Conservation (phyloP, 2,113 vertebrate species). For the Apodemus sylvaticus region DNA sequence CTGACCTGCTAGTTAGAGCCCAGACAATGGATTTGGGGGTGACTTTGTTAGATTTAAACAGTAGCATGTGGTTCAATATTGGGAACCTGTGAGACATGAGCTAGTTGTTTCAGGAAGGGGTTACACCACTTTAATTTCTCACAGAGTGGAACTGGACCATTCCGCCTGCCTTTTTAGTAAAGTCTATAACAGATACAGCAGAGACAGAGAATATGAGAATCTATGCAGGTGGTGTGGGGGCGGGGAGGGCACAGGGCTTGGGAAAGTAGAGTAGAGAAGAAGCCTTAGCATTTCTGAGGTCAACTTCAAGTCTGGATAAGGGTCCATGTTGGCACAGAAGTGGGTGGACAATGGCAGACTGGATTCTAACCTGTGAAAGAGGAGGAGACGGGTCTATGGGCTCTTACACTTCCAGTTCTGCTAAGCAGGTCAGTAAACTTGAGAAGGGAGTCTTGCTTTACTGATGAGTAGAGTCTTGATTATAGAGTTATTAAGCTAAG, state of each 20-base stretch:
- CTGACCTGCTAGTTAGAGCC: neutral
- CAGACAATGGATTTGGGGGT: neutral
- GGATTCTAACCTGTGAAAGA: neutral
- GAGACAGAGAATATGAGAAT: neutral
- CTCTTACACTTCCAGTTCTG: neutral
- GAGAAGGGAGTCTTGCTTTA: neutral
- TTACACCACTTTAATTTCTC: neutral
- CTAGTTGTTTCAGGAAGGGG: neutral
- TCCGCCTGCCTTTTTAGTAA: neutral
- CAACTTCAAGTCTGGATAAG: neutral
- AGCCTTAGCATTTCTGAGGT: neutral
- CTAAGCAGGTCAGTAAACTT: neutral
- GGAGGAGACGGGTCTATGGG: neutral
- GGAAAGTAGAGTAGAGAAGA: neutral
- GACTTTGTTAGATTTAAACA: neutral
- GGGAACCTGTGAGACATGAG: neutral
- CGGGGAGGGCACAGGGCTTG: rapidly evolving
- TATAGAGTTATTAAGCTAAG: neutral
- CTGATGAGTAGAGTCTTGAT: neutral
- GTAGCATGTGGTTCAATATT: neutral
- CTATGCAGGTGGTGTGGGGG: rapidly evolving
- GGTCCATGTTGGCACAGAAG: neutral
- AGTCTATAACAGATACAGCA: neutral
- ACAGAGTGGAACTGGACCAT: too few relatives aligned
- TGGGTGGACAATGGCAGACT: neutral